Evolutionary conservation across 2,797 vertebrate genomes (phyloP), one percentile per base, ranked within the genome.

Genomic region (Austrolebias charrua): DNA sequence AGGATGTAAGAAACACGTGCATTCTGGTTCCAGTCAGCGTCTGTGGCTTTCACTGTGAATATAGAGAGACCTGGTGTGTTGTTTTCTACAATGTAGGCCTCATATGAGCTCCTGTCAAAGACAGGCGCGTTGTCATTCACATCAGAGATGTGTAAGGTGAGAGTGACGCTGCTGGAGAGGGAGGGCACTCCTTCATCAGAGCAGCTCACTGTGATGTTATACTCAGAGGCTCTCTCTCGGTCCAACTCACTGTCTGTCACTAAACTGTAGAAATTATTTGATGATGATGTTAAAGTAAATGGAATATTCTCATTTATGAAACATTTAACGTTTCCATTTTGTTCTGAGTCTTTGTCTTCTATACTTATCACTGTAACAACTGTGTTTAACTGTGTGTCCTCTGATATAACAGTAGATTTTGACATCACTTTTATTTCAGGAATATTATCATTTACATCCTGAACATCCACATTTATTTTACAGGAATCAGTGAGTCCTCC

Each of bases 91-190:
- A 90, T 62, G 5, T 66, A 79, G 35, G 78, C 83, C 42, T 90
- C 82, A 46, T 92, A 92, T 64, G 86, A 79, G 55, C 67, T 90
- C 8, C 65, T 82, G 40, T 90, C 91, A 79, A 94, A 94, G 6
- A 86, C 76, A 0, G 93, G 93, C 0, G 85, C 71, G 0, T 94
- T 94, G 2, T 94, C 93, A 45, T 94, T 94, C 1, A 93, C 85
- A 0, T 94, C 94, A 47, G 88, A 90, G 0, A 94, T 86, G 1
- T 20, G 84, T 59, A 94, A 84, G 19, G 76, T 86, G 60, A 94
- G 87, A 16, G 67, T 90, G 81, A 91, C 89, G 45, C 90, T 88
- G 0, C 84, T 90, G 53, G 63, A 94, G 87, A n/a, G 67, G 89
- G 82, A 91, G 38, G 91, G 92, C 4, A 84, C 56, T 49, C 92